These are phyloP conservation scores for Pelusios castaneus DNA, from an alignment of 2,113 vertebrate genomes.

Conservation along the genomic window DNA sequence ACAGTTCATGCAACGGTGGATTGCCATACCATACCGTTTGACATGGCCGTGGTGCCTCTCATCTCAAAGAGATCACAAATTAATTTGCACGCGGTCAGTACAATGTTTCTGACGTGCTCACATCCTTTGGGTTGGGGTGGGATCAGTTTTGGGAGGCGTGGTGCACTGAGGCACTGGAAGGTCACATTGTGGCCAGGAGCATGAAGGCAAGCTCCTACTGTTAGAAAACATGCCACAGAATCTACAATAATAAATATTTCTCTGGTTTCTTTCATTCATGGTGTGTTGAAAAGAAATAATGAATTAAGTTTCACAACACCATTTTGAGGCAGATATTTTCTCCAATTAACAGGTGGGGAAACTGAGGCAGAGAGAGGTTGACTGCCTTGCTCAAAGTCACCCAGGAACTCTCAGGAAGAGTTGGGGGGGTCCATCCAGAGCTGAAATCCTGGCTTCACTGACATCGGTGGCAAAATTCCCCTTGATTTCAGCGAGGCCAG, in stretches of 20 bases:
- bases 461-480: conserved; percentile 16
- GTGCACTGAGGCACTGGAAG: background rate
- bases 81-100: background rate
- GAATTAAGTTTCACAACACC: conserved; percentile 53
- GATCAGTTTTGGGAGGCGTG: background rate
- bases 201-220: conserved; percentile 20
- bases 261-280: conserved; percentile 22
- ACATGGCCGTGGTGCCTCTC: background rate
- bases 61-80: background rate
- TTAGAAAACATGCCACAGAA: conserved; percentile 5
- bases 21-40: background rate
- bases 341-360: background rate
- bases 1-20: background rate
- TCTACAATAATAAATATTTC: conserved; percentile 53
- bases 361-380: background rate
- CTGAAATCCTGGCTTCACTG: background rate
- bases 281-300: conserved; percentile 47
- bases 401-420: background rate
- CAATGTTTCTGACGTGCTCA: background rate
- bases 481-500: background rate
- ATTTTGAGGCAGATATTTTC: background rate
- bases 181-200: background rate
- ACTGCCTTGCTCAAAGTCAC: background rate
- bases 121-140: background rate
- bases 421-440: conserved; percentile 9